Evolutionary conservation across 2,888 invertebrate species (phyloP).

Genomic region (Lithosia quadra): DNA sequence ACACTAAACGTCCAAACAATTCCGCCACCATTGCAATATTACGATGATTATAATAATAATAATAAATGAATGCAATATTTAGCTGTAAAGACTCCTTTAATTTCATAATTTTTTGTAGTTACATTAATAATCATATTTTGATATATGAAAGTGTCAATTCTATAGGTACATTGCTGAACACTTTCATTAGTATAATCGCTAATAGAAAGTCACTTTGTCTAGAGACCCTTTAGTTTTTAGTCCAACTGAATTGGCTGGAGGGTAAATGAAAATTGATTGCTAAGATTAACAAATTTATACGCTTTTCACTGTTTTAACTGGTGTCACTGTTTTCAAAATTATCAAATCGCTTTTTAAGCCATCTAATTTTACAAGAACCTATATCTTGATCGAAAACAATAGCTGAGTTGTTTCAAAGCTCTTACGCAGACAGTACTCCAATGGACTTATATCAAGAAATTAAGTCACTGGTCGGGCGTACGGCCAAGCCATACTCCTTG

Average conservation of each 20-base stretch:
- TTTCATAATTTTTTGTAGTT: too few species aligned
- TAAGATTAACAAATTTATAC: too few species aligned
- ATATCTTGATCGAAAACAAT: too few species aligned
- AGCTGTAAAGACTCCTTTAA: too few species aligned
- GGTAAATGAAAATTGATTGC: background rate
- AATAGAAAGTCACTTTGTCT: background rate
- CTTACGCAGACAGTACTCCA: background rate
- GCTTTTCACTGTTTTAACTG: too few species aligned
- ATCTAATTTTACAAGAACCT: too few species aligned
- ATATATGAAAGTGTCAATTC: too few species aligned
- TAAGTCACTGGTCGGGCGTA: background rate
- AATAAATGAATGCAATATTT: too few species aligned
- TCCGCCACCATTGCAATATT: too few species aligned
- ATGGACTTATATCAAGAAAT: background rate
- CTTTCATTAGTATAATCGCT: background rate
- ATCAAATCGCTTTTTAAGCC: background rate
- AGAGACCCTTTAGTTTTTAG: background rate
- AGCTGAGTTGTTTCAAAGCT: background rate
- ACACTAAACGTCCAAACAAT: too few species aligned
- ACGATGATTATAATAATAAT: too few species aligned
- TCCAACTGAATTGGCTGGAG: background rate
- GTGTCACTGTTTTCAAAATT: background rate
- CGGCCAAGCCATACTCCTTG: background rate
- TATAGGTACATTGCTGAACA: background rate
- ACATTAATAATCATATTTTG: too few species aligned